Conservation (phyloP, 2,888 invertebrate species). For the Caradrina kadenii region DNA sequence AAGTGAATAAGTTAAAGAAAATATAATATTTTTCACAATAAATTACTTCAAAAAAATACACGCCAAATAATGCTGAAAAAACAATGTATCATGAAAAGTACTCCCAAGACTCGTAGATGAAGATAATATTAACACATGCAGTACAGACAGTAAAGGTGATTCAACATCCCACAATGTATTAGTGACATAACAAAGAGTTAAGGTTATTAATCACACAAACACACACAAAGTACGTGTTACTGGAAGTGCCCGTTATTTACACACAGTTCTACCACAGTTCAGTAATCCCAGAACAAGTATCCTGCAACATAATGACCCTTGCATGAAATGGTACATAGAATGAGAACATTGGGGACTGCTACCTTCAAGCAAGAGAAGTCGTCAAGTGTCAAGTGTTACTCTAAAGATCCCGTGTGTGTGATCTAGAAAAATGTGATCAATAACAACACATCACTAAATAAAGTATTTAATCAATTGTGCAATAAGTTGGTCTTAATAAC, state of each 20-base stretch:
- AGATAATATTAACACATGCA: conserved; percentile 67
- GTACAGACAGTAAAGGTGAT: conserved; percentile 58
- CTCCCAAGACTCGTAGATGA: conserved; percentile 26
- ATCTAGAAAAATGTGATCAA: conserved; percentile 64
- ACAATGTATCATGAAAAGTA: conserved; percentile 11
- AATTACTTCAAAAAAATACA: conserved; percentile 5
- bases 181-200: conserved; percentile 75
- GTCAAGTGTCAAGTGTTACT: conserved; percentile 49
- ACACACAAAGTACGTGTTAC: conserved; percentile 63
- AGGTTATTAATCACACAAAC: conserved; percentile 72
- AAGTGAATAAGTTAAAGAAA: too few species aligned
- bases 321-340: conserved; percentile 77
- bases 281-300: conserved; percentile 52
- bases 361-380: conserved; percentile 63
- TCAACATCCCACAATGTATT: conserved; percentile 70
- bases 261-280: conserved; percentile 56
- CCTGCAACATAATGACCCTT: conserved; percentile 68
- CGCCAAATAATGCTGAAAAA: background rate
- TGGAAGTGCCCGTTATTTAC: conserved; percentile 66
- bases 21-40: background rate
- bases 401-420: conserved; percentile 59
- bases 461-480: conserved; percentile 41
- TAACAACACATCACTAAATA: conserved; percentile 67
- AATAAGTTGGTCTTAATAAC: conserved; percentile 24
- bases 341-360: conserved; percentile 59